phyloP scores from a whole-genome alignment of 1,140 invertebrate genomes.

The Berghia stephanieae region DNA sequence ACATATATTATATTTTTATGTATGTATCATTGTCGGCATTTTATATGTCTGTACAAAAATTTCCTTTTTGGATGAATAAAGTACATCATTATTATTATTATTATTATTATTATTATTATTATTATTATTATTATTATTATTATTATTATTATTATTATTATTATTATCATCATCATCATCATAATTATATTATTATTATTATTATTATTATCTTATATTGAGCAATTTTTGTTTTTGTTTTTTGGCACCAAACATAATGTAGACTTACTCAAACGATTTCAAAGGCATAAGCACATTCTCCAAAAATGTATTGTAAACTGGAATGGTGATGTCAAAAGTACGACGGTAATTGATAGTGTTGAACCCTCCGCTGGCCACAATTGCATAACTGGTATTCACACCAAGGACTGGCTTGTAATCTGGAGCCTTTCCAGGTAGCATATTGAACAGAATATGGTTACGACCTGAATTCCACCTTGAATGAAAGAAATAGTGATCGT shows the following conservation, averaged over 20 bases:
- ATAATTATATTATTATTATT: no score
- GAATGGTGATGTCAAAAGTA: constrained; percentile 95
- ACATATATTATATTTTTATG: no score
- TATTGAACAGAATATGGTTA: constrained; percentile 98
- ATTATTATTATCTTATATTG: no score
- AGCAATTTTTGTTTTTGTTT: no score
- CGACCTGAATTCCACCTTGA: constrained; percentile 51
- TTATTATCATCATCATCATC: no score
- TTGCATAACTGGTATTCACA: constrained; percentile 93
- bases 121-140: no score
- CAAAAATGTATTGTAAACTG: constrained; percentile 80
- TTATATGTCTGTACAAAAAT: no score
- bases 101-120: no score
- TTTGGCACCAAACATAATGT: background rate
- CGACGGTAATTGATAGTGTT: constrained; percentile 85
- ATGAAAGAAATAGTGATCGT: background rate
- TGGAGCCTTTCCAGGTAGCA: constrained; percentile 97
- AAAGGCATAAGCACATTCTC: constrained; percentile 43
- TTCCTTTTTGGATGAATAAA: no score
- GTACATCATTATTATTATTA: no score
- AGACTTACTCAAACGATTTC: constrained; percentile 56
- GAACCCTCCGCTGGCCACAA: constrained; percentile 95
- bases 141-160: no score
- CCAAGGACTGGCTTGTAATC: constrained; percentile 92
- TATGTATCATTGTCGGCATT: no score